Conservation (phyloP, 2,888 invertebrate genomes). For the Poecilus cupreus region DNA sequence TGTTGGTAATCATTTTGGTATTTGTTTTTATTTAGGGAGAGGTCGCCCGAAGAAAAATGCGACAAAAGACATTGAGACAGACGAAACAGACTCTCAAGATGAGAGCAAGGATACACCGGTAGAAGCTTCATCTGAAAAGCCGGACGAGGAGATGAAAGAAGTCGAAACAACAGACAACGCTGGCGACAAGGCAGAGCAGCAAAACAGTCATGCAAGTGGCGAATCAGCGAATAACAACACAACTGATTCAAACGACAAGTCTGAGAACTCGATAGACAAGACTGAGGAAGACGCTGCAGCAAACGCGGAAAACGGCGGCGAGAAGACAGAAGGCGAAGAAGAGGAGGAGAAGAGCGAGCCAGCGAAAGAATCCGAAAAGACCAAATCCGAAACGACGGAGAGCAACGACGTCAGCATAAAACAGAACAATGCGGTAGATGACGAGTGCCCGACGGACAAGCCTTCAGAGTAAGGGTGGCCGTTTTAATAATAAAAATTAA, state of each 20-base stretch:
- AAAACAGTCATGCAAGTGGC: constrained; percentile 62
- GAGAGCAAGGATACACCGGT: constrained; percentile 68
- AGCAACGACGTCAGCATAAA: constrained; percentile 55
- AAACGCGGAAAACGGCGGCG: constrained; percentile 66
- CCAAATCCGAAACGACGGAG: constrained; percentile 42
- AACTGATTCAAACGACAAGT: constrained; percentile 64
- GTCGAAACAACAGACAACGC: constrained; percentile 51
- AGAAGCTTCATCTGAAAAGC: constrained; percentile 64
- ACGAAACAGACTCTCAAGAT: constrained; percentile 69
- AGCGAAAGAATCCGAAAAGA: constrained; percentile 64
- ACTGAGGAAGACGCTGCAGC: constrained; percentile 62
- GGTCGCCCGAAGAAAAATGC: constrained; percentile 70
- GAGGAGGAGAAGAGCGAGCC: constrained; percentile 65
- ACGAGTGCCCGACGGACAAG: constrained; percentile 50
- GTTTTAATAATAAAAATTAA: constrained; percentile 46
- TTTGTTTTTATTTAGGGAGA: constrained; percentile 65
- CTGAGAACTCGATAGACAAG: constrained; percentile 61
- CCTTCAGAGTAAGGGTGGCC: constrained; percentile 53
- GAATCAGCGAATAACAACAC: constrained; percentile 68
- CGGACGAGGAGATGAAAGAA: constrained; percentile 54
- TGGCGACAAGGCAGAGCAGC: constrained; percentile 56
- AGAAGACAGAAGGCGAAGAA: constrained; percentile 67
- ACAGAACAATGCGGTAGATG: constrained; percentile 53
- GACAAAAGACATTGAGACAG: constrained; percentile 64
- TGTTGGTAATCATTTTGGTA: constrained; percentile 42